A percentile compares a stretch with the other conserved stretches of the same genome.
These are phyloP conservation scores for Parapristionchus giblindavisi DNA, from an alignment of 2,888 invertebrate genomes.

Conservation along the genomic window DNA sequence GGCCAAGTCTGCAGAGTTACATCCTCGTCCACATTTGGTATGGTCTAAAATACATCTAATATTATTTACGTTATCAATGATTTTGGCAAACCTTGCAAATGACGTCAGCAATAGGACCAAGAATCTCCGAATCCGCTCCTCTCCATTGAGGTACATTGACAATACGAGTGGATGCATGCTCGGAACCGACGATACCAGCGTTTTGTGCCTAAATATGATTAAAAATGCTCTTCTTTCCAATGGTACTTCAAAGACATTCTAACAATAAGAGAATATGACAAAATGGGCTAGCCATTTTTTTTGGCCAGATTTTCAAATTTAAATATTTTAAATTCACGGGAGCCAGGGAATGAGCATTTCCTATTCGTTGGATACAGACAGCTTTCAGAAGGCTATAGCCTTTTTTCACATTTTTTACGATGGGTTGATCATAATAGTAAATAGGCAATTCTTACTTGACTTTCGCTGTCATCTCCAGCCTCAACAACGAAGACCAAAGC, in stretches of 20 bases:
- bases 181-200: constrained; percentile 46
- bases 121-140: constrained; percentile 56
- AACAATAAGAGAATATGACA: no score
- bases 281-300: no score
- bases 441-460: constrained; percentile 44
- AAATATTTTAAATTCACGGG: no score
- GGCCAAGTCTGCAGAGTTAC: constrained; percentile 47
- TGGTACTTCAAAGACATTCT: no score
- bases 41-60: constrained; percentile 37
- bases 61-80: background rate
- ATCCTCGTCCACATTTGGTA: constrained; percentile 49
- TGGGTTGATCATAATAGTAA: constrained; percentile 6
- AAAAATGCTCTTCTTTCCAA: no score
- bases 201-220: constrained; percentile 42
- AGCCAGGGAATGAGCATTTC: no score
- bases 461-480: constrained; percentile 53
- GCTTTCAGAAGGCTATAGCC: no score
- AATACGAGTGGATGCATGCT: constrained; percentile 44
- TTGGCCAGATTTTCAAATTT: no score
- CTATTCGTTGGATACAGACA: no score
- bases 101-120: constrained; percentile 62
- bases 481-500: constrained; percentile 64
- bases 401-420: constrained; percentile 30
- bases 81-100: constrained; percentile 57
- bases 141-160: constrained; percentile 61